Percentiles rank a stretch among this genome's conserved stretches.
phyloP scores from a whole-genome alignment of 2,113 vertebrate species.

The Pseudopodoces humilis region DNA sequence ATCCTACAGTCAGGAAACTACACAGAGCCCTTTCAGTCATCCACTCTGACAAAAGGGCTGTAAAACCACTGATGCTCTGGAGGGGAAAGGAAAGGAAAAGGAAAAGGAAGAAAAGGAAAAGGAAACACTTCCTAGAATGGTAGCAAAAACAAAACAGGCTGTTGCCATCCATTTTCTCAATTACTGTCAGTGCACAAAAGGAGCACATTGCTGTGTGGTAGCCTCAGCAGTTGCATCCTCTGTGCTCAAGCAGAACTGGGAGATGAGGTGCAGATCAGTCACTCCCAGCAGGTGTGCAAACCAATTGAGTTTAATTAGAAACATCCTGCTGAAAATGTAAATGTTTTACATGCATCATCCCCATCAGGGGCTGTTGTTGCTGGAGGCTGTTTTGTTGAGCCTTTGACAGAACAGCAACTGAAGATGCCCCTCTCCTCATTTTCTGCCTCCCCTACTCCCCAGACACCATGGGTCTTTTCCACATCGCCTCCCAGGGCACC shows the following conservation, averaged over 20 bases:
- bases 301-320: constrained; percentile 46
- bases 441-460: not conserved
- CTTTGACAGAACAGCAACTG: not conserved
- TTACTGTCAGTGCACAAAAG: constrained; percentile 16
- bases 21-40: not conserved
- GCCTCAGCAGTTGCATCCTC: not conserved
- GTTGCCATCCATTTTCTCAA: constrained; percentile 24
- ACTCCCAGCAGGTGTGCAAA: constrained; percentile 36
- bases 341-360: constrained; percentile 2
- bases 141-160: not conserved
- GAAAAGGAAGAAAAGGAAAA: not conserved
- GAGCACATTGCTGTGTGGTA: not conserved
- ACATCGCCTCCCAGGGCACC: not conserved
- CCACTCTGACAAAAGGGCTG: not conserved
- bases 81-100: no score
- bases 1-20: not conserved
- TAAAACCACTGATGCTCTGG: not conserved
- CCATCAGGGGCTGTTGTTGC: not conserved
- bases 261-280: not conserved
- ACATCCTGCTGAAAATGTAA: constrained; percentile 47
- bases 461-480: not conserved
- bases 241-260: not conserved
- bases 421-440: not conserved
- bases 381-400: not conserved
- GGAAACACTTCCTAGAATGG: not conserved